phyloP scores from a whole-genome alignment of 2,113 vertebrate species.

The Perognathus longimembris region DNA sequence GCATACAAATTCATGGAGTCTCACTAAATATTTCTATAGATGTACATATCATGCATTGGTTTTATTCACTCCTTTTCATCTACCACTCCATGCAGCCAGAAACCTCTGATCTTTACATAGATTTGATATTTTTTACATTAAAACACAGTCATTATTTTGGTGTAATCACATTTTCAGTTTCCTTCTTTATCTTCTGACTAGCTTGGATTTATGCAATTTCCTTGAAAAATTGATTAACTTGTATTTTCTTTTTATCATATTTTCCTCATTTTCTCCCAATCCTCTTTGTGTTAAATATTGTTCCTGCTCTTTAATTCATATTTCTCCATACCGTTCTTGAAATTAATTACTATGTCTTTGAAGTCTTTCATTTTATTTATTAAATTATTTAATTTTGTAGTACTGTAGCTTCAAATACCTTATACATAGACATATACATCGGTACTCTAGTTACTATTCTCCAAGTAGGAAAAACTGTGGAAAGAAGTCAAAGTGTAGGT shows the following conservation, averaged over 20 bases:
- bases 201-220: slow-evolving; percentile 23
- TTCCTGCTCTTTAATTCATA: slow-evolving; percentile 34
- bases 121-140: slow-evolving; percentile 8
- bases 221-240: background rate
- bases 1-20: background rate
- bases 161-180: slow-evolving; percentile 20
- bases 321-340: background rate
- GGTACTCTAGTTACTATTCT: background rate
- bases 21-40: background rate
- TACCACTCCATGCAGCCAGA: no score
- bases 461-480: background rate
- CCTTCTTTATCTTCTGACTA: slow-evolving; percentile 2
- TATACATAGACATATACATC: background rate
- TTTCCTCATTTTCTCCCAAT: background rate
- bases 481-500: slow-evolving; percentile 34
- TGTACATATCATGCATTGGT: background rate
- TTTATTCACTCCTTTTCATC: background rate
- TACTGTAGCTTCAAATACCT: no score
- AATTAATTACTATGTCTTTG: background rate
- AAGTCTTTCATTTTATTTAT: background rate
- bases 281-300: background rate
- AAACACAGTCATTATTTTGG: background rate
- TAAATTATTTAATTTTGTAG: background rate
- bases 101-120: background rate
- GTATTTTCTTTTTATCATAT: background rate